Evolutionary conservation across 1,140 invertebrate species (phyloP).

Genomic region (Hyposmocoma kahamanoa): DNA sequence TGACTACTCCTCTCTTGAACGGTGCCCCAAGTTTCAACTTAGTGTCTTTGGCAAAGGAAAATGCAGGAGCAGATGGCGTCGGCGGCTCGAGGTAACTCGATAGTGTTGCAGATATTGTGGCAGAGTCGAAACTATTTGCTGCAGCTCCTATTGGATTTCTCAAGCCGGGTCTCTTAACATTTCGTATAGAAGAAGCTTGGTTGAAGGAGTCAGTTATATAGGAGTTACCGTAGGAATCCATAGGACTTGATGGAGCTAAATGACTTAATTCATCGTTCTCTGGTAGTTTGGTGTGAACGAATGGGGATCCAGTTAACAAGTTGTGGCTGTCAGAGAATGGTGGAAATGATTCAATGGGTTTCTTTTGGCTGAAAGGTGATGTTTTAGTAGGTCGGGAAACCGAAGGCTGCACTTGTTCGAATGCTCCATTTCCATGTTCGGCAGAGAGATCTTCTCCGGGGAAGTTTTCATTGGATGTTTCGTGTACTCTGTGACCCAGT

Average conservation of each 20-base stretch:
- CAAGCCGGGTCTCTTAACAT: constrained; percentile 49
- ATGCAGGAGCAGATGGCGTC: constrained; percentile 45
- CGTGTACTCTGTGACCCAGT: constrained; percentile 48
- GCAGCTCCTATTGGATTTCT: constrained; percentile 28
- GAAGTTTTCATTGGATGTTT: constrained; percentile 64
- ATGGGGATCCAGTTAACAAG: constrained; percentile 41
- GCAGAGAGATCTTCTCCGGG: constrained; percentile 65
- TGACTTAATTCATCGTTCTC: constrained; percentile 41
- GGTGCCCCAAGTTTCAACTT: constrained; percentile 41
- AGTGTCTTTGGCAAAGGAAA: constrained; percentile 44
- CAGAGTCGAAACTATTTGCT: constrained; percentile 26
- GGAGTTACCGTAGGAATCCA: constrained; percentile 59
- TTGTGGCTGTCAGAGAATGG: constrained; percentile 53
- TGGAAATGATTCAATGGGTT: constrained; percentile 44
- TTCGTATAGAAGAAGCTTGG: constrained; percentile 54
- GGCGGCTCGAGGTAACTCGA: constrained; percentile 69
- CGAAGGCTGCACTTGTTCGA: constrained; percentile 56
- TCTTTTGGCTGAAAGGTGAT: constrained; percentile 42
- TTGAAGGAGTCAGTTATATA: constrained; percentile 60
- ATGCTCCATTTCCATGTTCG: constrained; percentile 58
- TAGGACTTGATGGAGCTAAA: constrained; percentile 29
- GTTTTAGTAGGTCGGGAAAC: constrained; percentile 47
- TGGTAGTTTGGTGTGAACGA: constrained; percentile 32
- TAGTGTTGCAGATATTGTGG: constrained; percentile 44
- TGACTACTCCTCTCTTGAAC: constrained; percentile 49